phyloP scores from a whole-genome alignment of 2,888 invertebrate genomes.

The Dynastes tityus region DNA sequence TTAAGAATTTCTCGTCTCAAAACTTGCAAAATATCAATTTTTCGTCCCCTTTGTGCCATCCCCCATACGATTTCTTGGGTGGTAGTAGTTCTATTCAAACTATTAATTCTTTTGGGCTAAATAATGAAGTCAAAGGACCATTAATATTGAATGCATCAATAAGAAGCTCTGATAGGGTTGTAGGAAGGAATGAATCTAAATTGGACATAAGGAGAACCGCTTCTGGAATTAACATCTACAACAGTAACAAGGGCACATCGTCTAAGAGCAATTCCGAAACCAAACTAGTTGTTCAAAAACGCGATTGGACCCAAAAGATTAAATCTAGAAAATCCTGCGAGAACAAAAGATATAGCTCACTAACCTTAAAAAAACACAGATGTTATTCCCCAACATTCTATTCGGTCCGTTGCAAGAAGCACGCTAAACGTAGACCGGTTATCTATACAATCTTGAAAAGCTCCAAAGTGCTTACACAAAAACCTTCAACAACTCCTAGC shows the following conservation, averaged over 20 bases:
- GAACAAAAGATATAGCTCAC: constrained; percentile 62
- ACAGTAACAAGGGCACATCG: constrained; percentile 23
- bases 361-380: constrained; percentile 67
- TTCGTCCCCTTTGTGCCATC: constrained; percentile 25
- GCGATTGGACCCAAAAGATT: constrained; percentile 23
- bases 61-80: constrained; percentile 20
- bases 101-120: constrained; percentile 15
- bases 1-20: constrained; percentile 38
- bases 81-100: constrained; percentile 8
- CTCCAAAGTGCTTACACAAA: constrained; percentile 50
- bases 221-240: constrained; percentile 61
- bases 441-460: constrained; percentile 66
- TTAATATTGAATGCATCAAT: neutral
- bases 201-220: constrained; percentile 63
- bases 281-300: constrained; percentile 6
- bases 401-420: constrained; percentile 69
- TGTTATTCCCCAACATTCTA: constrained; percentile 70
- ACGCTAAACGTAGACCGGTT: constrained; percentile 67
- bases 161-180: constrained; percentile 54
- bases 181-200: constrained; percentile 62
- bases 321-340: constrained; percentile 51
- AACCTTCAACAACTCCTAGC: constrained; percentile 62
- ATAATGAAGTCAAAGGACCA: neutral
- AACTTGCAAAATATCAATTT: constrained; percentile 48
- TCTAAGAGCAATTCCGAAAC: neutral